These are phyloP conservation scores for Heliconius ethilla DNA, from an alignment of 2,888 invertebrate species.

Conservation along the genomic window DNA sequence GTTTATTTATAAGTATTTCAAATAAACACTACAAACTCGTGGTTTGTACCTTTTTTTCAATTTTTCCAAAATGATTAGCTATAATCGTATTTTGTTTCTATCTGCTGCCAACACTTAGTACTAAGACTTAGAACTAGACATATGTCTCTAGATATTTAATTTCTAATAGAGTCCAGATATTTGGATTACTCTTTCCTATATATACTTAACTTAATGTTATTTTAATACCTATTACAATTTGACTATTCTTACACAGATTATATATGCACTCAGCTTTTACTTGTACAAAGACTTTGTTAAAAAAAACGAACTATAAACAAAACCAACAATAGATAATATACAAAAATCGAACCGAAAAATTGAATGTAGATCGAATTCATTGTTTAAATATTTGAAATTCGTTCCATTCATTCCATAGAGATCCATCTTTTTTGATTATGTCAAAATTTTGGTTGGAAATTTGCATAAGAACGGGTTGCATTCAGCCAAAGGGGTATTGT, in stretches of 20 bases:
- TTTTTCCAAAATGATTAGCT: too few relatives aligned
- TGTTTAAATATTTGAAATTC: constrained; percentile 61
- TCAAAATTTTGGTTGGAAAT: constrained; percentile 66
- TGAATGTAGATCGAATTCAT: constrained; percentile 58
- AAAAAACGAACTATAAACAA: constrained; percentile 37
- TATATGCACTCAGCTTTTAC: neutral
- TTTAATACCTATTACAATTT: too few relatives aligned
- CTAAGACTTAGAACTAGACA: too few relatives aligned
- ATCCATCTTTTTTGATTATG: constrained; percentile 77
- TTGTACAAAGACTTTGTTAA: constrained; percentile 6
- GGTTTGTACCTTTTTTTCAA: too few relatives aligned
- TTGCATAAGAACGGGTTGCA: constrained; percentile 74
- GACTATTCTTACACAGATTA: neutral
- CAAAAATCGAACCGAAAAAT: constrained; percentile 54
- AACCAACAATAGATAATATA: constrained; percentile 46
- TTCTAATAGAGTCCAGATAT: too few relatives aligned
- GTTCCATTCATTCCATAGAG: constrained; percentile 66
- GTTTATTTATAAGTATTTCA: too few relatives aligned
- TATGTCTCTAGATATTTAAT: too few relatives aligned
- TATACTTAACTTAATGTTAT: too few relatives aligned
- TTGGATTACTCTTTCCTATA: too few relatives aligned
- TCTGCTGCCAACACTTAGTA: too few relatives aligned
- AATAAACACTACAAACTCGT: too few relatives aligned
- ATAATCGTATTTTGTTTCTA: too few relatives aligned
- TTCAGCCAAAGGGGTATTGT: constrained; percentile 55